These are phyloP conservation scores for Lycaon pictus DNA, from an alignment of 2,113 vertebrate species.

Conservation along the genomic window DNA sequence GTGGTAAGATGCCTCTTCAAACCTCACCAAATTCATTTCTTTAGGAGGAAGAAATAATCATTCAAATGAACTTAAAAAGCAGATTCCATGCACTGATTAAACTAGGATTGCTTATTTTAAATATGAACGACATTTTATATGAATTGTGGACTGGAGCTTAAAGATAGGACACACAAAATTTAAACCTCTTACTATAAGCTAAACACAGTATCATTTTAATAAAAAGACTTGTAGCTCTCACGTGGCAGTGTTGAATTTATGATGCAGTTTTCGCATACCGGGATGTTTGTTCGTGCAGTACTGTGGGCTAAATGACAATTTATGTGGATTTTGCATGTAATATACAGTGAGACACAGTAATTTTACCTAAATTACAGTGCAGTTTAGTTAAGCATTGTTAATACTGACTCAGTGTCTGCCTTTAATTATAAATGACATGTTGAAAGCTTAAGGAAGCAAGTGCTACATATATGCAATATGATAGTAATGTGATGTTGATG, in stretches of 20 bases:
- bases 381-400: slow-evolving; percentile 86
- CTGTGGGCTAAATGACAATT: slow-evolving; percentile 83
- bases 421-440: slow-evolving; percentile 82
- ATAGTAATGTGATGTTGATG: slow-evolving; percentile 82
- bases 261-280: slow-evolving; percentile 84
- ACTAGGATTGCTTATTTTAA: slow-evolving; percentile 83
- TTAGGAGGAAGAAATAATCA: slow-evolving; percentile 71
- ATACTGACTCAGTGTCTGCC: slow-evolving; percentile 85
- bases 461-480: slow-evolving; percentile 84
- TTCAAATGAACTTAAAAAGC: slow-evolving; percentile 83
- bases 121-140: slow-evolving; percentile 79
- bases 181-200: slow-evolving; percentile 89
- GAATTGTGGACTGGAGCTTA: slow-evolving; percentile 82
- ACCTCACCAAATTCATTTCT: slow-evolving; percentile 79
- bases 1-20: slow-evolving; percentile 86
- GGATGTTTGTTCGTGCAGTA: slow-evolving; percentile 78
- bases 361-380: slow-evolving; percentile 87
- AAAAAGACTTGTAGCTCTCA: slow-evolving; percentile 82
- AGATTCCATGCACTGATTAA: slow-evolving; percentile 87
- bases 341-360: slow-evolving; percentile 87
- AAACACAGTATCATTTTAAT: slow-evolving; percentile 86
- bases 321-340: slow-evolving; percentile 84
- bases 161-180: slow-evolving; percentile 80
- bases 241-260: slow-evolving; percentile 81
- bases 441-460: slow-evolving; percentile 82